These are phyloP conservation scores for Pocillopora grandis DNA, from an alignment of 92 coral and sea anemone species.

Conservation along the genomic window DNA sequence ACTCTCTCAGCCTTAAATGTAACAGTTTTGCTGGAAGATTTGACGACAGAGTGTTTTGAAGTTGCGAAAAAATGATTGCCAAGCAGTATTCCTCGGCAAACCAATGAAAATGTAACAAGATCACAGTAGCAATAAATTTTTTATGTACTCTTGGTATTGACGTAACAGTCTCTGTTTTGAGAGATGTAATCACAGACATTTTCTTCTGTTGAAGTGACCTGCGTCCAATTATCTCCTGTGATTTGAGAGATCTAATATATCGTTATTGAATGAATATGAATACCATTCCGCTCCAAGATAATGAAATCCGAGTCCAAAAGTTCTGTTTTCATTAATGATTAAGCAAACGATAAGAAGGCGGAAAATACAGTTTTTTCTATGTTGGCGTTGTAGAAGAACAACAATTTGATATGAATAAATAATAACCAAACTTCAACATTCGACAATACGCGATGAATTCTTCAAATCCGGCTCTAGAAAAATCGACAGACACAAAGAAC, in stretches of 20 bases:
- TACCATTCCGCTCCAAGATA: not conserved
- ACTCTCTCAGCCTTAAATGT: not conserved
- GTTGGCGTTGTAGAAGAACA: not conserved
- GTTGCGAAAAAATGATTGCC: not conserved
- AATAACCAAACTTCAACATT: not conserved
- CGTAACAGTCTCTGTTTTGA: not conserved
- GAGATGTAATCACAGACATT: not conserved
- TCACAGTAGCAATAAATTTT: not conserved
- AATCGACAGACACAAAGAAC: not conserved
- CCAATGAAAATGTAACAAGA: slow-evolving; percentile 2
- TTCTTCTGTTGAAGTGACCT: not conserved
- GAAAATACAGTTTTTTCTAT: not conserved
- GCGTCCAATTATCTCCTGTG: not conserved
- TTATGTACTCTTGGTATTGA: not conserved
- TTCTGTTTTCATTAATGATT: slow-evolving; percentile 35
- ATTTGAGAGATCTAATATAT: not conserved
- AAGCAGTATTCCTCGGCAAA: not conserved
- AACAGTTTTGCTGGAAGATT: not conserved
- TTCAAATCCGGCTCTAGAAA: not conserved
- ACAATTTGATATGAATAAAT: slow-evolving; percentile 13
- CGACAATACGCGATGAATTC: slow-evolving; percentile 16
- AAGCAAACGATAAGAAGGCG: slow-evolving; percentile 20
- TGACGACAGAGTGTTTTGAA: not conserved
- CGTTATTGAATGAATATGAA: not conserved
- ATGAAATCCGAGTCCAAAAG: slow-evolving; percentile 6